Evolutionary conservation across 2,113 vertebrate genomes (phyloP).

Genomic region (Tyto alba): DNA sequence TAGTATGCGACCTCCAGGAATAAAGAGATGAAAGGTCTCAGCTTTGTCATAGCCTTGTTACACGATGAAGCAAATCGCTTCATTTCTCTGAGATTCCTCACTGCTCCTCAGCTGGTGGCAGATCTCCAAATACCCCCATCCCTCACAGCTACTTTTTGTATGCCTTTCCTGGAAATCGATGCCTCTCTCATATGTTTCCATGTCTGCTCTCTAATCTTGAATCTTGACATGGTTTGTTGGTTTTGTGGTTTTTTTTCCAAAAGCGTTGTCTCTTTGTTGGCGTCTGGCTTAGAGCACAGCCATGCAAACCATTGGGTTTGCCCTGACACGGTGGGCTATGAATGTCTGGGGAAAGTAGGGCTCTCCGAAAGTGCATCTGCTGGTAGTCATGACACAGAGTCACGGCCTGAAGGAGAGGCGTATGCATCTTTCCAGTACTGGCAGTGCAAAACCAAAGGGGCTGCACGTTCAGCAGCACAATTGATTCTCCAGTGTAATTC

Average conservation of each 20-base stretch:
- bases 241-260: not conserved
- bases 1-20: not conserved
- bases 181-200: not conserved
- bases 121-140: not conserved
- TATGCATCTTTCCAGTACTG: not conserved
- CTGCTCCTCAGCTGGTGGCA: not conserved
- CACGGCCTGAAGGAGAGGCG: not conserved
- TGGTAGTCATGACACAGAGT: not conserved
- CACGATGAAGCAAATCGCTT: not conserved
- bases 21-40: not conserved
- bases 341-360: not conserved
- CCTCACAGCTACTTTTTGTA: not conserved
- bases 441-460: not conserved
- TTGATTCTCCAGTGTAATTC: not conserved
- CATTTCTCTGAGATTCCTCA: not conserved
- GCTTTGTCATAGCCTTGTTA: slow-evolving; percentile 3
- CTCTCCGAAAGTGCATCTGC: not conserved
- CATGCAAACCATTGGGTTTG: not conserved
- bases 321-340: not conserved
- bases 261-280: not conserved
- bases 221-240: not conserved
- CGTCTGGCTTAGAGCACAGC: not conserved
- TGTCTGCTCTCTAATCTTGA: not conserved
- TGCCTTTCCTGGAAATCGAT: not conserved
- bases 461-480: not conserved